Evolutionary conservation across 2,113 vertebrate species (phyloP).

Genomic region (Malurus elegans): DNA sequence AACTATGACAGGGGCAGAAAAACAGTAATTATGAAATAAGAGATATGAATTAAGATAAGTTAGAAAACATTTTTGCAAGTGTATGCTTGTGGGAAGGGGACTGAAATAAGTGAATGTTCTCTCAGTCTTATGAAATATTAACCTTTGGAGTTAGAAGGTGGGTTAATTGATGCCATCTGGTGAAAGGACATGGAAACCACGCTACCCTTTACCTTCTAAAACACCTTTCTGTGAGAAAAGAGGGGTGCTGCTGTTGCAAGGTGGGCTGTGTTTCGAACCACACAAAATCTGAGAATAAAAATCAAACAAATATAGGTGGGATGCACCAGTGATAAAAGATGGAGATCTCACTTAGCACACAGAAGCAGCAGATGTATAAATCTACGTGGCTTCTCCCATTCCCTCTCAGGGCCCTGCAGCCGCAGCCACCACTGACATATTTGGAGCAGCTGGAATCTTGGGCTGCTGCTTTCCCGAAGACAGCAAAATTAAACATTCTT

Average conservation of each 20-base stretch:
- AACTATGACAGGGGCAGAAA: constrained; percentile 62
- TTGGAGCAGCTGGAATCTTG: constrained; percentile 23
- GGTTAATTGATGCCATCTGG: constrained; percentile 30
- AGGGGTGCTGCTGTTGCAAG: background rate
- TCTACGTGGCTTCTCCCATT: accelerated
- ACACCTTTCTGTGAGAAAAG: background rate
- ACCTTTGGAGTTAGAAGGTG: background rate
- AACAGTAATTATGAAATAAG: constrained; percentile 71
- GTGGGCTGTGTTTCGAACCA: background rate
- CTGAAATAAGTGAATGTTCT: constrained; percentile 15
- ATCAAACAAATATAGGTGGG: background rate
- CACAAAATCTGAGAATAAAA: background rate
- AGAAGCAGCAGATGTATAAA: background rate
- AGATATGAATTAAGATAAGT: constrained; percentile 69
- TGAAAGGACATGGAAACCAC: background rate
- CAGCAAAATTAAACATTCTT: constrained; percentile 13
- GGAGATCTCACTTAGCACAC: accelerated
- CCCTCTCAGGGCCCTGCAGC: background rate
- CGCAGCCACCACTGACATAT: background rate
- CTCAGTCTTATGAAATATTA: background rate
- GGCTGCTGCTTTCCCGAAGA: background rate
- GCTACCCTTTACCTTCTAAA: background rate
- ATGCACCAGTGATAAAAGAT: background rate
- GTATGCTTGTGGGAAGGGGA: background rate
- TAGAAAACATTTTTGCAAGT: constrained; percentile 36